These are phyloP conservation scores for Cephus sareptanus DNA, from an alignment of 2,888 invertebrate species.

Conservation along the genomic window DNA sequence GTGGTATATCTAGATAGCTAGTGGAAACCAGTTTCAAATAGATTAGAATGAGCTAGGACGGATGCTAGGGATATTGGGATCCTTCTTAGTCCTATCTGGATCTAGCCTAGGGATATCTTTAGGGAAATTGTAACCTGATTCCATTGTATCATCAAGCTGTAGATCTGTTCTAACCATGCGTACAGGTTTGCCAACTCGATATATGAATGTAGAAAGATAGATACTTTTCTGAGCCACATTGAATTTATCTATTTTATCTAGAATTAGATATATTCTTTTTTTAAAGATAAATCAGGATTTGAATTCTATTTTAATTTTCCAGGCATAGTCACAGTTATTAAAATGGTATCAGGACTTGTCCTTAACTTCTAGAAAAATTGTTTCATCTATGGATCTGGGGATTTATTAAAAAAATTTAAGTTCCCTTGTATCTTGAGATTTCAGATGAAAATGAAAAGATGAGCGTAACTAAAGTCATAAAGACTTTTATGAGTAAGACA, in stretches of 20 bases:
- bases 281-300: not conserved
- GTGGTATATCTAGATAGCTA: not conserved
- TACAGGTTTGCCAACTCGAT: not conserved
- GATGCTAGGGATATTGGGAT: not conserved
- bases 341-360: not conserved
- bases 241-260: not conserved
- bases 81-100: not conserved
- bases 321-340: not conserved
- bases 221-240: not conserved
- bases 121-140: not conserved
- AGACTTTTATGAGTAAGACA: not conserved
- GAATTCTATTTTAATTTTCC: not conserved
- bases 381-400: not conserved
- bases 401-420: not conserved
- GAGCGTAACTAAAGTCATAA: not conserved
- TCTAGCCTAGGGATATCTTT: not conserved
- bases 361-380: not conserved
- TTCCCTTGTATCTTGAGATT: not conserved
- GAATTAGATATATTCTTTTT: not conserved
- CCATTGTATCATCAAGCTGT: not conserved
- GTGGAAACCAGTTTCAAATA: not conserved
- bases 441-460: not conserved
- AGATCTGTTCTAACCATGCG: not conserved
- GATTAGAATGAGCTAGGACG: not conserved
- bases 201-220: not conserved